These are phyloP conservation scores for Muscicapa adusta DNA, from an alignment of 2,113 vertebrate species.

Conservation along the genomic window DNA sequence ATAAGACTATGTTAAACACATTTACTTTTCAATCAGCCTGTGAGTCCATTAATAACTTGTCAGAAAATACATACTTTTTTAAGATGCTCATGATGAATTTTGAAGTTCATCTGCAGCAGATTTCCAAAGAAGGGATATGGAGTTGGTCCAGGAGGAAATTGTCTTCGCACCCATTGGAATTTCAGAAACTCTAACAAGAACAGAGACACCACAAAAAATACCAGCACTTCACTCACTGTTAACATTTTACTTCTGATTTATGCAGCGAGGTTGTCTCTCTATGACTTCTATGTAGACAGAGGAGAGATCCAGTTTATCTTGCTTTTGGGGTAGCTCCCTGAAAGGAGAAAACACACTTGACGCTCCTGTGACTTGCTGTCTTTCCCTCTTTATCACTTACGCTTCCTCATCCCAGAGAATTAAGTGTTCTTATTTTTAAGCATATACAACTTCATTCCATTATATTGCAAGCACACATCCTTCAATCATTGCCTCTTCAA, in stretches of 20 bases:
- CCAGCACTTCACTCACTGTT: not conserved
- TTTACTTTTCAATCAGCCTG: not conserved
- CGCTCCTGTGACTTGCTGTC: not conserved
- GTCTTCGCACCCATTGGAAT: not conserved
- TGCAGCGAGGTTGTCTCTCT: not conserved
- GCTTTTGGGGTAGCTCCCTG: not conserved
- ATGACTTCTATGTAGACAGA: not conserved
- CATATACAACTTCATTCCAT: not conserved
- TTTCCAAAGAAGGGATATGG: conserved; percentile 55
- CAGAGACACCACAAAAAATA: not conserved
- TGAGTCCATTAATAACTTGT: not conserved
- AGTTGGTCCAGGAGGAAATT: conserved; percentile 35
- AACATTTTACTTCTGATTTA: not conserved
- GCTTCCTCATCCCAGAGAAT: not conserved
- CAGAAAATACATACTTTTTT: conserved; percentile 27
- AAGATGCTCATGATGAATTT: conserved; percentile 6
- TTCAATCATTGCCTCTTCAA: not conserved
- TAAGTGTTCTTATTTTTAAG: not conserved
- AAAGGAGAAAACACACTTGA: not conserved
- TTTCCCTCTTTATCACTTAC: not conserved
- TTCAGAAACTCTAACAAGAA: not conserved
- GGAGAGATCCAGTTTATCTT: not conserved
- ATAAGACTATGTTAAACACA: not conserved
- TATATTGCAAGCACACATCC: not conserved
- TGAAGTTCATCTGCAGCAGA: conserved; percentile 53